phyloP scores from a whole-genome alignment of 2,113 vertebrate species.

The Menura novaehollandiae region DNA sequence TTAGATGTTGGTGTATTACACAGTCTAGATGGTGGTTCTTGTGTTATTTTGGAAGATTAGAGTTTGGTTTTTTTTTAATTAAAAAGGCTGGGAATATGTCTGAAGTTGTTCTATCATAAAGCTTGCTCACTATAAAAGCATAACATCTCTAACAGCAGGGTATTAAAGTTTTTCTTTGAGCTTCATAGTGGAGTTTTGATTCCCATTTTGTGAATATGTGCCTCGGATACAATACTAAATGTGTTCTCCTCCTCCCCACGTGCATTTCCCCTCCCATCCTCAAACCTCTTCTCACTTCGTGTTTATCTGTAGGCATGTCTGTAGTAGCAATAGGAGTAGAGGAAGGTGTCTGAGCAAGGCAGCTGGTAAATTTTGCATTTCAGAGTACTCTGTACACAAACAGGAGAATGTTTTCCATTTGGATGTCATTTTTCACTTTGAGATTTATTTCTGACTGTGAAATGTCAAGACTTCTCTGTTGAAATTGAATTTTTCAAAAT shows the following conservation, averaged over 20 bases:
- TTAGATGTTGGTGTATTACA: background rate
- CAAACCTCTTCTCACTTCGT: background rate
- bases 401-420: background rate
- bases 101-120: background rate
- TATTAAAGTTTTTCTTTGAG: background rate
- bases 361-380: background rate
- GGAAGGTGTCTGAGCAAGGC: background rate
- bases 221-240: background rate
- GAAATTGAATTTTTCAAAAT: background rate
- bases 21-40: background rate
- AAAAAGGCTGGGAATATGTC: background rate
- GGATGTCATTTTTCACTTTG: background rate
- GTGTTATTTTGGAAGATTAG: background rate
- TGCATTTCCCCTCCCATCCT: background rate
- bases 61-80: background rate
- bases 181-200: background rate
- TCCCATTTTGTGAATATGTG: background rate
- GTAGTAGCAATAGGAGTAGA: background rate
- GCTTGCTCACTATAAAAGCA: background rate
- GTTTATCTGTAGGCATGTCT: background rate
- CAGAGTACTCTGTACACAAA: background rate
- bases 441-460: background rate
- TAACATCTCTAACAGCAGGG: background rate
- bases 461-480: background rate
- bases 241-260: background rate